Evolutionary conservation across 2,113 vertebrate species (phyloP), one percentile per base, ranked within the genome.

Genomic region (Glaucidium brasilianum): DNA sequence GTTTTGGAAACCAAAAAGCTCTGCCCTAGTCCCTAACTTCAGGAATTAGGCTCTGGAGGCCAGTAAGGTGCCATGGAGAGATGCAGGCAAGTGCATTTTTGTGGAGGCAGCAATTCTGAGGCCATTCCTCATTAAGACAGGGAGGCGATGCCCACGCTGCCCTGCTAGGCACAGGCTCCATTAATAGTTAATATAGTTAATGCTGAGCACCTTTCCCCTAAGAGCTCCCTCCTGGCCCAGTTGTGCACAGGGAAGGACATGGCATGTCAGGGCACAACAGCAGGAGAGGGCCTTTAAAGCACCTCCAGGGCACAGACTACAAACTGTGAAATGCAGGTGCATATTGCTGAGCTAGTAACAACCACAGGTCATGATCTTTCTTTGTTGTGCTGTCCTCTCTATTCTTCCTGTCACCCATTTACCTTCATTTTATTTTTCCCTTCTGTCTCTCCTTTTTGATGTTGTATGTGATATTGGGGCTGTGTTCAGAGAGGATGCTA

Each of bases 1-100:
- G 41, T 84, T 96, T 94, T 94, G 88, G 95, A 97, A 97, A 95
- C 21, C 18, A 66, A 80, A 96, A 92, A 35, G 49, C 79, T 92
- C 95, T 97, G 95, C 94, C 96, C 97, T 96, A 82, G 79, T 86
- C 91, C 68, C 85, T 67, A 67, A 92, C 78, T 84, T 86, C 84
- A 94, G 92, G 88, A 97, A 95, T 88, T 63, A 81, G 68, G 35
- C 39, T 88, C 72, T 55, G 82, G 82, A 84, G 88, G 47, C 92
- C 72, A 58, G 29, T 23, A 80, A 82, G 53, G 58, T 93, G 66
- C 83, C 0, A 1, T 60, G 49, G 25, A 85, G 49, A 78, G 49
- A 52, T 37, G 45, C 4, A 5, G 30, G 5, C 17, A 63, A 82
- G 56, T 16, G 34, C 53, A 45, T 90, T 90, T 96, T 67, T 71